Percentiles rank a stretch among this genome's conserved stretches.
Conservation (phyloP, 64 coral and sea anemone species). For the Cladopsammia gracilis region DNA sequence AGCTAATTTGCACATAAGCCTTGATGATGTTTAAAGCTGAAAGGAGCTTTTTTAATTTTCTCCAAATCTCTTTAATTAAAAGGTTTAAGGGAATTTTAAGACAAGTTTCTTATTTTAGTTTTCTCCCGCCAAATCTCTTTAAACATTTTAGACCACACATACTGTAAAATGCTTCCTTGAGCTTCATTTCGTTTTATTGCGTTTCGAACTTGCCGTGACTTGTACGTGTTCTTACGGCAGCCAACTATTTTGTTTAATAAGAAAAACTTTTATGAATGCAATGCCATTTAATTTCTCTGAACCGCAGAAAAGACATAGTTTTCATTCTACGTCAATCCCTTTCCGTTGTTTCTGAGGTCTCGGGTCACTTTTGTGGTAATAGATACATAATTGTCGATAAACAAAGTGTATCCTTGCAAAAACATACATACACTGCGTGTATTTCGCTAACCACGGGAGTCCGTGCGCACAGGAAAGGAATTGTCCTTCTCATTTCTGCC, state of each 20-base stretch:
- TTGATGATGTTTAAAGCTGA: neutral
- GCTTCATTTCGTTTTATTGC: no score
- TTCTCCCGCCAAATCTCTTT: no score
- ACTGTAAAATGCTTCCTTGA: no score
- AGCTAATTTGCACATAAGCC: neutral
- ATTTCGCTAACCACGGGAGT: neutral
- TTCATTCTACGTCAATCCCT: slow-evolving; percentile 16
- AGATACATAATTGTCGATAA: slow-evolving; percentile 33
- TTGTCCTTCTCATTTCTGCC: neutral
- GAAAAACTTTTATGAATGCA: neutral
- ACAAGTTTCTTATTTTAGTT: no score
- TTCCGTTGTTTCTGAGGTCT: neutral
- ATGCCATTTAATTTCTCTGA: neutral
- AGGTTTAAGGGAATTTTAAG: no score
- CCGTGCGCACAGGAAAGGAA: neutral
- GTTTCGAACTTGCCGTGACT: no score
- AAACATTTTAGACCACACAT: no score
- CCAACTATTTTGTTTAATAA: neutral
- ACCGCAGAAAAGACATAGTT: slow-evolving; percentile 14
- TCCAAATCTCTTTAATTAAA: neutral
- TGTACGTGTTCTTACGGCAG: no score
- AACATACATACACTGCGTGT: neutral
- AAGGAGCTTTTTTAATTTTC: neutral
- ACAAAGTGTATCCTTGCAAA: slow-evolving; percentile 22
- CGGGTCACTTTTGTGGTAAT: neutral